phyloP scores from a whole-genome alignment of 2,113 vertebrate species.

The Polypterus bichir region DNA sequence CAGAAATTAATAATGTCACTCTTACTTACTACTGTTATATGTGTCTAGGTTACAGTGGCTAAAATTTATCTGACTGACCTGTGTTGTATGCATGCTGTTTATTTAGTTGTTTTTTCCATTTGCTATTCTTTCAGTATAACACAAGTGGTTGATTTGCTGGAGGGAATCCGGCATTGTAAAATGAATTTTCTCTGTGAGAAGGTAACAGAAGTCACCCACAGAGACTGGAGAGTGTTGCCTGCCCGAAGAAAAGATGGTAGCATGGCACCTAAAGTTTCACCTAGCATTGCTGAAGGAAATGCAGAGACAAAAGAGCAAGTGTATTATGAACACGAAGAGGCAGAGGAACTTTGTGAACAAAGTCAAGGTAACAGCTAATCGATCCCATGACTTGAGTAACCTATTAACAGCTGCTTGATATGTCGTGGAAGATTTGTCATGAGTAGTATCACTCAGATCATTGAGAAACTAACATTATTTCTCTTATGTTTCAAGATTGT shows the following conservation, averaged over 20 bases:
- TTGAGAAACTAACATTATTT: no score
- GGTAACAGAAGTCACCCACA: constrained; percentile 60
- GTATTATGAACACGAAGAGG: constrained; percentile 22
- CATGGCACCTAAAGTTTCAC: constrained; percentile 35
- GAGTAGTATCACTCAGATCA: no score
- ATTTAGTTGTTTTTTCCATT: not conserved
- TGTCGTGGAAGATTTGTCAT: no score
- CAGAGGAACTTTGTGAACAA: constrained; percentile 19
- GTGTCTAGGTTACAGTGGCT: no score
- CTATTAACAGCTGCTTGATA: no score
- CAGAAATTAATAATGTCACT: no score
- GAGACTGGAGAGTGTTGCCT: constrained; percentile 66
- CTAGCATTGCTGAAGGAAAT: constrained; percentile 7
- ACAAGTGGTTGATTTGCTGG: constrained; percentile 73
- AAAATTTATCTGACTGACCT: not conserved
- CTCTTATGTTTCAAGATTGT: no score
- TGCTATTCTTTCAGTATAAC: constrained; percentile 55
- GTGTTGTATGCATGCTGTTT: constrained; percentile 29
- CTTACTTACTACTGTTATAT: no score
- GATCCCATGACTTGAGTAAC: no score
- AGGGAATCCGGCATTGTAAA: constrained; percentile 49
- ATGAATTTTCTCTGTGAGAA: constrained; percentile 67
- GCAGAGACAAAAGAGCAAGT: constrained; percentile 21
- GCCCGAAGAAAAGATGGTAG: constrained; percentile 54
- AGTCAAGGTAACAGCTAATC: constrained; percentile 33